Evolutionary conservation across 2,113 vertebrate species (phyloP), one percentile per base, ranked within the genome.

Genomic region (Columba livia): DNA sequence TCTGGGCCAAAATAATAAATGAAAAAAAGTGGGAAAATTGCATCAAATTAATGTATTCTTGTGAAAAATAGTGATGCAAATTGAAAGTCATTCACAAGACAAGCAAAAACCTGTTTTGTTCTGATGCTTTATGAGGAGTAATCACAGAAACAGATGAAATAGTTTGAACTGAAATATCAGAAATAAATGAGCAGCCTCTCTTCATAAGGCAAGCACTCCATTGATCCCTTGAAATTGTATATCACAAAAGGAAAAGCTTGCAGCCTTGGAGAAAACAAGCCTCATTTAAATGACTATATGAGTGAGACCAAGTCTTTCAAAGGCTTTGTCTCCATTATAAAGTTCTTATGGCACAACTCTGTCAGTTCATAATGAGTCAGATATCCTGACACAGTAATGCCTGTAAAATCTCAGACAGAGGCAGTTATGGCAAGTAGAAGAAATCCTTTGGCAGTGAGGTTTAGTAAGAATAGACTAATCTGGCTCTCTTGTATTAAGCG

Each of bases 201-300:
- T 90, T 92, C 65, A 47, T 57, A 90, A 88, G 92, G 64, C 21
- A 65, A 84, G 31, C 29, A 29, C 17, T 84, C 44, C 60, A 86
- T 1, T 88, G 79, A 96, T 92, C 53, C 66, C 53, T 93, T 86
- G 53, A 93, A 92, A 81, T 8, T 87, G 20, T 71, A 26, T 89
- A 94, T 92, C 90, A 72, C 85, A 89, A 94, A 90, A 80, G 42
- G 4, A 69, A 90, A 90, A 82, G 77, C 93, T 94, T 94, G 77
- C 44, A 82, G 73, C n/a, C 40, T 81, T 82, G 44, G 69, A 91
- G 79, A 69, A 81, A 96, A 87, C 13, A 89, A 89, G 54, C 60
- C 50, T 90, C 3, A 3, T 85, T 87, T 75, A 90, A 90, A 87
- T 38, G 13, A 75, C 54, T 72, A 32, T 31, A 54, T 0, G 0